phyloP scores from a whole-genome alignment of 2,888 invertebrate genomes.

The Cephus pulcher region DNA sequence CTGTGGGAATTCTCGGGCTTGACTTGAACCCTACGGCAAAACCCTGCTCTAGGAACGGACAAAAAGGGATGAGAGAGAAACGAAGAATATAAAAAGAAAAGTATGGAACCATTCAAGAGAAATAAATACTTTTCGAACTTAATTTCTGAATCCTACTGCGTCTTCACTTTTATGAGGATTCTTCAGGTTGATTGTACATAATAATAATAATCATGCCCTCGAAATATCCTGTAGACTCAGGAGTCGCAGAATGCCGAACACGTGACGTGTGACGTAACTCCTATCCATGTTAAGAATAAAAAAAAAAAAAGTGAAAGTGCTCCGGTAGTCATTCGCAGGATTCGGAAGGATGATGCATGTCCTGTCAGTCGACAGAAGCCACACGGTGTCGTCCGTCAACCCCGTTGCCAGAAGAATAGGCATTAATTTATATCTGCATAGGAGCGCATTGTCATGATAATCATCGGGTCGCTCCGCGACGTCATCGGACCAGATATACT shows the following conservation, averaged over 20 bases:
- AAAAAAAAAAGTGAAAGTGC: not conserved
- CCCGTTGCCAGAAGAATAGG: slow-evolving; percentile 53
- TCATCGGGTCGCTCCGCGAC: slow-evolving; percentile 35
- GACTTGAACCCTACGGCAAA: not conserved
- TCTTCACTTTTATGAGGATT: not conserved
- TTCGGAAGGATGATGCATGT: slow-evolving; percentile 42
- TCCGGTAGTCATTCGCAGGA: not conserved
- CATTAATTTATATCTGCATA: slow-evolving; percentile 66
- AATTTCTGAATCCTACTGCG: not conserved
- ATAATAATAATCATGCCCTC: not conserved
- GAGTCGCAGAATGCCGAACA: too few species aligned
- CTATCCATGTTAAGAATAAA: not conserved
- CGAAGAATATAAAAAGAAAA: slow-evolving; percentile 23
- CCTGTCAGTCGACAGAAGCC: slow-evolving; percentile 39
- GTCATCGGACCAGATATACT: slow-evolving; percentile 45
- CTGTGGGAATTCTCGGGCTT: not conserved
- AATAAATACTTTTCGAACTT: not conserved
- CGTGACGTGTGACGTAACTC: not conserved
- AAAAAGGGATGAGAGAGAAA: slow-evolving; percentile 4
- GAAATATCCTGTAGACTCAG: not conserved
- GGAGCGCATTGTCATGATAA: slow-evolving; percentile 63
- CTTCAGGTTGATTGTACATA: not conserved
- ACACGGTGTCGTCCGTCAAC: slow-evolving; percentile 24
- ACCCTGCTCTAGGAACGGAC: not conserved
- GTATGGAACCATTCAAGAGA: too few species aligned